Evolutionary conservation across 92 coral and sea anemone genomes (phyloP).

Genomic region (Phenganax marumi): DNA sequence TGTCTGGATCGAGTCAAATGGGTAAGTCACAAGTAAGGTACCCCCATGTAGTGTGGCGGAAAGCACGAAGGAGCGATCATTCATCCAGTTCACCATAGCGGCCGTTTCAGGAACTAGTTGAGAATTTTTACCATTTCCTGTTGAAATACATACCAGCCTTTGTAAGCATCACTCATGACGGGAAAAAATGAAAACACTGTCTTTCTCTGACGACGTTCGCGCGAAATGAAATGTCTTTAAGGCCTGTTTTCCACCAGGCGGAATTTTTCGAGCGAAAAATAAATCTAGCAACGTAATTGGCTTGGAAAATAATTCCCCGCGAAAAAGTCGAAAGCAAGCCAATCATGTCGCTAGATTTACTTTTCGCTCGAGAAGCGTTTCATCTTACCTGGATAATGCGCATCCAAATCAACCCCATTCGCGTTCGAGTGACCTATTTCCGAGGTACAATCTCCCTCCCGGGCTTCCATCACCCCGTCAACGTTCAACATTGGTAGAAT

Average conservation of each 20-base stretch:
- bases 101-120: constrained; percentile 68
- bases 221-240: no score
- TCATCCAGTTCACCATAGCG: constrained; percentile 77
- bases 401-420: constrained; percentile 74
- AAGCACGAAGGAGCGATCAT: constrained; percentile 74
- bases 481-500: constrained; percentile 82
- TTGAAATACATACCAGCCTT: constrained; percentile 54
- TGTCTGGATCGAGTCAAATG: constrained; percentile 68
- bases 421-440: constrained; percentile 77
- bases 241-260: no score
- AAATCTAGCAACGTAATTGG: no score
- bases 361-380: not conserved
- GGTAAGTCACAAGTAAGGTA: constrained; percentile 77
- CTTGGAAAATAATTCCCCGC: no score
- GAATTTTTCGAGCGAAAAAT: no score
- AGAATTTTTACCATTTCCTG: constrained; percentile 36
- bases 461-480: constrained; percentile 73
- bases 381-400: constrained; percentile 77
- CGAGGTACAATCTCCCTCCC: constrained; percentile 84
- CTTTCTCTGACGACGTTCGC: no score
- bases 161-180: no score
- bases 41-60: constrained; percentile 92
- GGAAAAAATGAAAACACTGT: no score
- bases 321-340: no score
- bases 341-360: no score